Evolutionary conservation across 2,797 vertebrate species (phyloP).

Genomic region (Chrysocyon brachyurus): DNA sequence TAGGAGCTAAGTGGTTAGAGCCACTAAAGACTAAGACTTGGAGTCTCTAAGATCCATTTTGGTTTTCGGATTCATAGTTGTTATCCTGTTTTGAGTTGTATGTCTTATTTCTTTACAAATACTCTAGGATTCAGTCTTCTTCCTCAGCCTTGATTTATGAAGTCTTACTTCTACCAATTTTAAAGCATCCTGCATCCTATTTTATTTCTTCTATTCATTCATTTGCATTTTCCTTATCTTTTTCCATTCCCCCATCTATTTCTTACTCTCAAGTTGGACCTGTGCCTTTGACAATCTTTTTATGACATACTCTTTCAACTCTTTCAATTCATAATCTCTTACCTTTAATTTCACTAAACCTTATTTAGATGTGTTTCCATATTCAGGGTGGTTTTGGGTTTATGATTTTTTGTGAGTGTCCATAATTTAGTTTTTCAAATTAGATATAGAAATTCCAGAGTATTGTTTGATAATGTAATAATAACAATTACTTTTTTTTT

Average conservation of each 20-base stretch:
- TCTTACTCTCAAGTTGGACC: neutral
- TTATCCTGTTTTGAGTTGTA: constrained; percentile 24
- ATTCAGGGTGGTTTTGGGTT: constrained; percentile 31
- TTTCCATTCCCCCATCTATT: neutral
- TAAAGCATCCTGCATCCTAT: neutral
- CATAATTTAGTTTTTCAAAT: constrained; percentile 34
- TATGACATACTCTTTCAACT: neutral
- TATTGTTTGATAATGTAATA: constrained; percentile 20
- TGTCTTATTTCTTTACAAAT: constrained; percentile 39
- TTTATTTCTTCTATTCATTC: constrained; percentile 32
- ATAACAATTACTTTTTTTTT: neutral
- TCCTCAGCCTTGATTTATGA: neutral
- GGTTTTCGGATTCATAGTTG: constrained; percentile 25
- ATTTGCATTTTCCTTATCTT: neutral
- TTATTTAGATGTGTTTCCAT: constrained; percentile 30
- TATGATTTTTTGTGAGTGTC: constrained; percentile 61
- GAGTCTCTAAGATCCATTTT: neutral
- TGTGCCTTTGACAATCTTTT: constrained; percentile 43
- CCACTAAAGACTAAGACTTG: neutral
- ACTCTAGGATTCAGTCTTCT: constrained; percentile 25
- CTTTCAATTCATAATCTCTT: neutral
- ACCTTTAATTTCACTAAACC: constrained; percentile 49
- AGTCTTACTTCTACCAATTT: constrained; percentile 47
- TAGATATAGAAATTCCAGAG: constrained; percentile 18
- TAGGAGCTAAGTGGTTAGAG: neutral